Evolutionary conservation across 2,113 vertebrate species (phyloP), one percentile per base, ranked within the genome.

Genomic region (Leiothrix lutea): DNA sequence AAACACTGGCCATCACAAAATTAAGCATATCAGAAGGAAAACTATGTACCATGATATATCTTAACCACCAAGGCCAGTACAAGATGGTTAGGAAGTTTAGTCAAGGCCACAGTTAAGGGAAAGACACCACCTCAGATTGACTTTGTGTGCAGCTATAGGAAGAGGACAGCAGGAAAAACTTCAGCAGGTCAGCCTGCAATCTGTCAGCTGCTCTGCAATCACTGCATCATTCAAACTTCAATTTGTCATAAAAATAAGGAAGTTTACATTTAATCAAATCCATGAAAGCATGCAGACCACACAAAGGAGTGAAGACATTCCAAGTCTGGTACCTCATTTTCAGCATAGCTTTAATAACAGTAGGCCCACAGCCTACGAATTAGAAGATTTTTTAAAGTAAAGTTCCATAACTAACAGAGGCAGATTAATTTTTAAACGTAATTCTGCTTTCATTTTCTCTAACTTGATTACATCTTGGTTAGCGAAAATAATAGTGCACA

Each of bases 11-110:
- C 44, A 33, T 13, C 25, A 33, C 14, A 25, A 18, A 24, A 66
- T 15, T 53, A 65, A 36, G 25, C 11, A 51, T 6, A 62, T 12
- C 2, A 0, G 67, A 72, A 78, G 5, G 11, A 61, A 89, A 66
- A 74, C 16, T 16, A 53, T 0, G 0, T 35, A 12, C 31, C 50
- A 12, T 29, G 22, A 70, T 4, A 14, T 11, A 50, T 24, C 22
- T 28, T 26, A 80, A 56, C 4, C 33, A 91, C 16, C 25, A n/a
- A 15, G 38, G 15, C 6, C 24, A 71, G 22, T 21, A n/a, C 33
- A 67, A 29, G 7, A 42, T 5, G 9, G 13, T 24, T 17, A 60
- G 3, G 10, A 4, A 45, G n/a, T 21, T 72, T 8, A 69, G 45
- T 25, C 35, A 65, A 86, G 45, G 8, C 22, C 35, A 74, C 28